Evolutionary conservation across 1,140 invertebrate genomes (phyloP), one percentile per base, ranked within the genome.

Genomic region (Homarus americanus): DNA sequence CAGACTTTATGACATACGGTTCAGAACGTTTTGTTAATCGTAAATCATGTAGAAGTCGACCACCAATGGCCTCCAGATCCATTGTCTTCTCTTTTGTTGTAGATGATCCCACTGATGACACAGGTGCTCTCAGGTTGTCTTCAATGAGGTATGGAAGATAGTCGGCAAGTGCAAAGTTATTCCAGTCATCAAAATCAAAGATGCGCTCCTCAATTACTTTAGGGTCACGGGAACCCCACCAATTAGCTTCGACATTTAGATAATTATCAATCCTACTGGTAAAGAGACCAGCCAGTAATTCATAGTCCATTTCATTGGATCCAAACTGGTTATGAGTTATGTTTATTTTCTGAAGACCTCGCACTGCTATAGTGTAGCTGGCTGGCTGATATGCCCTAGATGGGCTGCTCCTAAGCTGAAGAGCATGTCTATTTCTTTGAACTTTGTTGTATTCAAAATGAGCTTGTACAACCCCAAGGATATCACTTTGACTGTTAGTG

Each of bases 111-210:
- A 90, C 89, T 12, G 80, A 79, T 17, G 82, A 91, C 32, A 88
- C 92, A 40, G 96, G 97, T 0, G 96, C 95, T 91, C 97, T 96
- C 93, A 97, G 96, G 76, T 95, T 95, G 93, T 97, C 96, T 93
- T 96, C 96, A 63, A 96, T 95, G 63, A 99, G 95, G 94, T 96
- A 99, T 0, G 98, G 99, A 87, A 96, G 95, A 94, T 97, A 99
- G 32, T 96, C 95, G 0, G 98, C 98, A 58, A 98, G 96, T 0
- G 98, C 98, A 94, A 98, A 98, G 94, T 98, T 98, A 94, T 99
- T 99, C 99, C 99, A 99, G 94, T 99, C 99, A 94, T 99, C 98
- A 95, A 99, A 99, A 95, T 99, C 99, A 94, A 99, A 99, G 93
- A 99, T 99, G 93, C 96, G 96, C 76, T 96, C 95, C 91, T 96